These are phyloP conservation scores for Percopsis omiscomaycus DNA, from an alignment of 2,797 vertebrate species.

Conservation along the genomic window DNA sequence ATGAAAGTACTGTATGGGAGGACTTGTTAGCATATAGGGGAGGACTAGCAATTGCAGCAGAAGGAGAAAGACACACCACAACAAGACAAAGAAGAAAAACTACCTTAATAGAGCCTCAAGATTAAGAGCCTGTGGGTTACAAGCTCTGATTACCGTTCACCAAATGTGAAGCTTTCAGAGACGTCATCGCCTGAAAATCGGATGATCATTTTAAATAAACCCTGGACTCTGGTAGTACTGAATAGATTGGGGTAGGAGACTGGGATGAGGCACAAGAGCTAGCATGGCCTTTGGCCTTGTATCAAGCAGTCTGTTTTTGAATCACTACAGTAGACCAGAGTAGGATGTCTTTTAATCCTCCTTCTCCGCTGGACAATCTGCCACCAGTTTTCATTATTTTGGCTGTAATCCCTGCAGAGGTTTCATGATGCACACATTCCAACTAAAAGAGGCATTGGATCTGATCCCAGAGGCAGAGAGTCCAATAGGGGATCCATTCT, in stretches of 20 bases:
- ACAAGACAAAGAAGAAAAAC: slow-evolving; percentile 34
- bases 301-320: slow-evolving; percentile 40
- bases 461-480: slow-evolving; percentile 36
- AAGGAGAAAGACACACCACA: slow-evolving; percentile 6
- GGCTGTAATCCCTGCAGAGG: slow-evolving; percentile 54
- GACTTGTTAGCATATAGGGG: slow-evolving; percentile 8
- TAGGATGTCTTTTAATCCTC: slow-evolving; percentile 66
- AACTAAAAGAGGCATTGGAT: slow-evolving; percentile 28
- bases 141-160: slow-evolving; percentile 60
- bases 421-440: slow-evolving; percentile 47
- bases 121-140: neutral
- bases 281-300: slow-evolving; percentile 32
- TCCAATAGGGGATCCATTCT: neutral
- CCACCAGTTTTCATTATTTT: slow-evolving; percentile 61
- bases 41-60: slow-evolving; percentile 37
- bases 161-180: slow-evolving; percentile 30
- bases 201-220: slow-evolving; percentile 44
- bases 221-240: neutral
- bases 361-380: slow-evolving; percentile 56
- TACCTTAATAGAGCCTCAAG: slow-evolving; percentile 59
- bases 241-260: slow-evolving; percentile 7
- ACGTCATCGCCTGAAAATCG: slow-evolving; percentile 37
- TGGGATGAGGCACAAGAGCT: slow-evolving; percentile 11
- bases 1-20: slow-evolving; percentile 14
- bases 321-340: slow-evolving; percentile 48